Base-by-base conservation (phyloP, 92 coral and sea anemone species). In the Umimayanthus kanabou region DNA sequence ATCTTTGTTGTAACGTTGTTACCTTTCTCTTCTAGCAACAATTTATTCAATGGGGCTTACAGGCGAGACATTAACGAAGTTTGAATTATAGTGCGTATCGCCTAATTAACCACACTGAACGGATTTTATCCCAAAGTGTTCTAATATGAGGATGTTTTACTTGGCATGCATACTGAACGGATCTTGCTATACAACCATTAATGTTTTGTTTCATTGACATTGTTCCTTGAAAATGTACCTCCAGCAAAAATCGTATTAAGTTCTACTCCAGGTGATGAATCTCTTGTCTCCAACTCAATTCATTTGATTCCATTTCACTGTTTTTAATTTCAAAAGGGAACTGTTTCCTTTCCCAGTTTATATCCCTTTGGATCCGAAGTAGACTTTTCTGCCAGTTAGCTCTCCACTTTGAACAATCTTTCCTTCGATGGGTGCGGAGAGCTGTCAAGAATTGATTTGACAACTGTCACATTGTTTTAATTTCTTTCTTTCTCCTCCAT, bases 401-500 rank as follows among this genome's bases (percentile, higher is more conserved):
- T 76, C 26, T 80, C 71, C 9, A 39, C 10, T 80, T 45, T 23
- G 55, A 77, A 47, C 64, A 77, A 45, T 55, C 22, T 22, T 45
- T 40, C 55, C 39, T 61, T 55, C 57, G 58, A 65, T 67, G 20
- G 71, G 39, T 57, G 72, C 20, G 11, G 85, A 37, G 85, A 37
- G 73, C 20, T 80, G 85, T 79, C 73, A 61, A 33, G 25, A 26
- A 9, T 50, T 47, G 65, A 47, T 49, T 43, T 11, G 42, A 43
- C 61, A 57, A 80, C 73, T 81, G 23, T 65, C 73, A 9, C 85
- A 23, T 40, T 65, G n/a, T 18, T 64, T 64, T 65, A 23, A 23
- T 80, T 64, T 65, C 58, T n/a, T 65, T 39, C 20, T 39, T 81
- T 65, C 85, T 81, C 15, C 75, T 81, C 55, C 43, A 70, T 39